phyloP scores from a whole-genome alignment of 2,113 vertebrate species.

The Eudyptes chrysolophus region DNA sequence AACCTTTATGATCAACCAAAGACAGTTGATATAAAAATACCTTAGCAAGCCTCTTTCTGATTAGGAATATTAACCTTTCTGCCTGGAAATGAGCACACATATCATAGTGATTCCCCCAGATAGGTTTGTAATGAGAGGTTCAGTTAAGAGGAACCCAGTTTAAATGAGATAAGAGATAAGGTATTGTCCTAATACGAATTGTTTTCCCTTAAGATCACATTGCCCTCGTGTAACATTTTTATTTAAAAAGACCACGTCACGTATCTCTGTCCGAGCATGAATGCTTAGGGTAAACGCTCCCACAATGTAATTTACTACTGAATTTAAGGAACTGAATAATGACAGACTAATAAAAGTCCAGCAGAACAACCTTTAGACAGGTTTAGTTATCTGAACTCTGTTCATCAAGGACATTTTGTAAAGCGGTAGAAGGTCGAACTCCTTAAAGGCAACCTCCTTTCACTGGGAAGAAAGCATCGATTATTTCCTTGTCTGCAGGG shows the following conservation, averaged over 20 bases:
- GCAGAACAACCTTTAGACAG: constrained; percentile 4
- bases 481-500: background rate
- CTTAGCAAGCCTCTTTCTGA: background rate
- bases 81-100: background rate
- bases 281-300: background rate
- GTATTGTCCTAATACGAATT: background rate
- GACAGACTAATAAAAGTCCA: constrained; percentile 19
- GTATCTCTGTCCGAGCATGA: background rate
- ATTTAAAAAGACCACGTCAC: background rate
- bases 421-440: background rate
- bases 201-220: background rate
- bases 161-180: constrained; percentile 9
- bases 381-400: background rate
- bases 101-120: background rate
- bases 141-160: background rate
- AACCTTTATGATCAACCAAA: background rate
- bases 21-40: constrained; percentile 5
- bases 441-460: background rate
- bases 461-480: background rate
- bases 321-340: constrained; percentile 13
- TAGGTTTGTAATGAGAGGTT: background rate
- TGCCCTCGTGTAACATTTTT: background rate
- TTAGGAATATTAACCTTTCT: constrained; percentile 55
- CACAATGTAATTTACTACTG: background rate
- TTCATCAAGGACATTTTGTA: background rate